Percentiles rank a stretch among this genome's conserved stretches.
These are phyloP conservation scores for Drosophila cracens DNA, from an alignment of 2,888 invertebrate species.

Conservation along the genomic window DNA sequence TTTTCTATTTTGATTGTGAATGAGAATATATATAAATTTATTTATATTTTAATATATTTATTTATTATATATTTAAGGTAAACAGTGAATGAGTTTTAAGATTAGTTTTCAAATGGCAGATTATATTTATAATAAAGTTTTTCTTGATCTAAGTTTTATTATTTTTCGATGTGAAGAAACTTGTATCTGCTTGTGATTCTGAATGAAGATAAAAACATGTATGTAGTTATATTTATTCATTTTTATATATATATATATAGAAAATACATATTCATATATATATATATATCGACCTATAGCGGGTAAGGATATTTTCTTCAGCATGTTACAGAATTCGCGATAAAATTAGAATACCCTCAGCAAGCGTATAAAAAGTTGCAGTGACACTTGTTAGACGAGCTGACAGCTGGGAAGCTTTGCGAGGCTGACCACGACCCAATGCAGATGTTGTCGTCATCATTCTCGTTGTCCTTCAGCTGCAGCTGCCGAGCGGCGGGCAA, in stretches of 20 bases:
- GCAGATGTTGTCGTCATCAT: slow-evolving; percentile 74
- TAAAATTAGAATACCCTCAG: neutral
- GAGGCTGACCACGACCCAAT: slow-evolving; percentile 69
- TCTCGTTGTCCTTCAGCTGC: slow-evolving; percentile 75
- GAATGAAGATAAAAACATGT: no score
- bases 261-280: neutral
- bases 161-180: no score
- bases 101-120: no score
- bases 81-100: neutral
- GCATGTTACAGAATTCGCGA: neutral
- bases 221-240: no score
- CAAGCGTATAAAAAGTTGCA: slow-evolving; percentile 63
- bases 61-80: neutral
- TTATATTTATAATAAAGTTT: no score
- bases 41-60: neutral
- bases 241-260: no score
- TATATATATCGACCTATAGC: no score
- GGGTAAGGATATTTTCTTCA: neutral
- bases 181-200: no score
- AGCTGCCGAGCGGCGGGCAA: slow-evolving; percentile 48
- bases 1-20: neutral
- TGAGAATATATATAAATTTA: neutral
- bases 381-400: slow-evolving; percentile 80
- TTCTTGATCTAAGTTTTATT: no score
- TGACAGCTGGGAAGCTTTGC: slow-evolving; percentile 67